Evolutionary conservation across 2,888 invertebrate species (phyloP), one percentile per base, ranked within the genome.

Genomic region (Arctia plantaginis): DNA sequence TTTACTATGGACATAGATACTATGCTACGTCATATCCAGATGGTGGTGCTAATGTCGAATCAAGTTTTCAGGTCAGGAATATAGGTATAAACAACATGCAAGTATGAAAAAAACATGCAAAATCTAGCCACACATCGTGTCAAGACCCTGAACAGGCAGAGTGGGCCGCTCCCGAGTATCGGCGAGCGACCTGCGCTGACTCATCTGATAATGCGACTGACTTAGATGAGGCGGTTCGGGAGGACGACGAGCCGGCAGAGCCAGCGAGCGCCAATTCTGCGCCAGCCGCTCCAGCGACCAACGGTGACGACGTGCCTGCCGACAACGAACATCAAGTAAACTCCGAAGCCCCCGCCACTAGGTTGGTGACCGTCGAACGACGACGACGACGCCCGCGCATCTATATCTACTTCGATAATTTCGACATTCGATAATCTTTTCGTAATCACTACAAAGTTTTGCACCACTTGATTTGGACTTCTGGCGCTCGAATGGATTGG

Each of bases 391-490:
- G 91, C 89, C 89, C 88, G 92, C 91, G 91, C 93, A 90, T 87
- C 93, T 92, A 88, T 91, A 90, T 85, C 86, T 86, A 87, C 92
- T 92, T 85, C 94, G 91, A 90, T 91, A 88, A 87, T 90, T 89
- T 81, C 91, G 88, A 85, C 89, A 89, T 84, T 81, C 81, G 78
- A 85, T 89, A 87, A 74, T 83, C 86, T 81, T 87, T 87, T 83
- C 88, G 90, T 92, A 92, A 90, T 93, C 94, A 87, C 95, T 95
- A 95, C 95, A 95, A 95, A 95, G 95, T 95, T 95, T 95, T 95
- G 95, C 95, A 95, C 94, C 93, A 85, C 77, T 71, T 69, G 62
- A 83, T 77, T 79, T 71, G 76, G 79, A 76, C 76, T 70, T 66
- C 70, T 79, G 79, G 78, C 74, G 75, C 71, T 72, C 67, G 72